Base-by-base conservation (phyloP, 2,888 invertebrate species). In the Craniophora ligustri region DNA sequence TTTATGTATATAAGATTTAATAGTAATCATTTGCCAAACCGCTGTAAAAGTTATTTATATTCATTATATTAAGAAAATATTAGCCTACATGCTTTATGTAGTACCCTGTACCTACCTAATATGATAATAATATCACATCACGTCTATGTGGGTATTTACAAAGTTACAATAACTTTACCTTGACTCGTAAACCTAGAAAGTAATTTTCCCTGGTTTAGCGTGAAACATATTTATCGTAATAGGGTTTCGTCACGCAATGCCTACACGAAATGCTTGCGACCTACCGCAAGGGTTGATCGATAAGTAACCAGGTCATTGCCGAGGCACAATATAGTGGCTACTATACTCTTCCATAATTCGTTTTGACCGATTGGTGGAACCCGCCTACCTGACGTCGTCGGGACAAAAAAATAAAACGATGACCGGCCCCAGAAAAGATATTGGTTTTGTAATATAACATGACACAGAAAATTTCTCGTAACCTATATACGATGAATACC, bases 291-390 rank as follows among this genome's bases (percentile, higher is more conserved):
- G 72, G 71, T 66, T 67, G 70, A 74, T 78, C 79, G 83, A 81
- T 85, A 76, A 64, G 70, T 76, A 83, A 78, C 61, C 73, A 75
- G 89, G 87, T 86, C 90, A 88, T 71, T 84, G 86, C 70, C 84
- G 74, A 63, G 7, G 32, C 41, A 51, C 55, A 45, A 51, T 61
- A 40, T 39, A 57, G 18, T 39, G 34, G 32, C 28, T 30, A 51
- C 50, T 45, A 51, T 30, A 32, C 41, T 42, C 50, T 58, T 42
- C 51, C 32, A 55, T 46, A 45, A 68, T 60, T 57, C 46, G 36
- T 40, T 61, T 56, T 75, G 65, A 48, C 68, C 55, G 56, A 67
- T 64, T 45, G 55, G 32, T 55, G 39, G n/a, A 6, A 41, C 30
- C n/a, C 8, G 16, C 30, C 11, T 26, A 16, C 19, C 13, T 31